phyloP scores from a whole-genome alignment of 2,888 invertebrate genomes.

The Diarsia brunnea region DNA sequence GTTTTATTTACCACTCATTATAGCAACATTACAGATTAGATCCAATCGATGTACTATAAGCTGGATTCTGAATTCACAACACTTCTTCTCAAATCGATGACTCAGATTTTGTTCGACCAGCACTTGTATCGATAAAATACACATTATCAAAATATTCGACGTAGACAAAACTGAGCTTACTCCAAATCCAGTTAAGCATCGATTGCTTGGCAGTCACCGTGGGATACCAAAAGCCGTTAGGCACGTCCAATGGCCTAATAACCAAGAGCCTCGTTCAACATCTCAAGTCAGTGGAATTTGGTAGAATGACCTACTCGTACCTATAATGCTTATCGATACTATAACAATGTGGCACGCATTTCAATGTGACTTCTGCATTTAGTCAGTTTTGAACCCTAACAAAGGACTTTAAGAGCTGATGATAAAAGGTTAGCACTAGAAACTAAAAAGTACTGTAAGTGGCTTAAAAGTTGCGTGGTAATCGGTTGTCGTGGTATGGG shows the following conservation, averaged over 20 bases:
- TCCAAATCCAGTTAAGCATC: neutral
- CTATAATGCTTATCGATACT: neutral
- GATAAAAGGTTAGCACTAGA: too few relatives aligned
- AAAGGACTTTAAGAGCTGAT: neutral
- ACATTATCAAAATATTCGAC: neutral
- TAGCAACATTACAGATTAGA: too few relatives aligned
- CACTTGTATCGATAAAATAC: neutral
- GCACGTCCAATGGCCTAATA: conserved; percentile 4
- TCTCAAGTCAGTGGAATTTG: neutral
- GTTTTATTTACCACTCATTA: too few relatives aligned
- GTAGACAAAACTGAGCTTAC: neutral
- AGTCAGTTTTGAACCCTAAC: neutral
- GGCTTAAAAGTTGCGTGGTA: too few relatives aligned
- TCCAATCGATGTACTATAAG: too few relatives aligned
- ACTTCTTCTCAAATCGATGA: too few relatives aligned
- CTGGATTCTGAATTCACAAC: too few relatives aligned
- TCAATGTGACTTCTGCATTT: too few relatives aligned
- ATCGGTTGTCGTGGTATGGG: too few relatives aligned
- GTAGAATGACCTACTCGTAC: neutral
- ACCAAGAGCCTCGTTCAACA: conserved; percentile 1
- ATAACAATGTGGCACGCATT: neutral
- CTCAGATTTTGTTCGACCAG: too few relatives aligned
- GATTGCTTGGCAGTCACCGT: neutral
- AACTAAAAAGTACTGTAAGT: too few relatives aligned
- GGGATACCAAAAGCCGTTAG: neutral